Evolutionary conservation across 2,888 invertebrate genomes (phyloP), one percentile per base, ranked within the genome.

Genomic region (Argyra leucocephala): DNA sequence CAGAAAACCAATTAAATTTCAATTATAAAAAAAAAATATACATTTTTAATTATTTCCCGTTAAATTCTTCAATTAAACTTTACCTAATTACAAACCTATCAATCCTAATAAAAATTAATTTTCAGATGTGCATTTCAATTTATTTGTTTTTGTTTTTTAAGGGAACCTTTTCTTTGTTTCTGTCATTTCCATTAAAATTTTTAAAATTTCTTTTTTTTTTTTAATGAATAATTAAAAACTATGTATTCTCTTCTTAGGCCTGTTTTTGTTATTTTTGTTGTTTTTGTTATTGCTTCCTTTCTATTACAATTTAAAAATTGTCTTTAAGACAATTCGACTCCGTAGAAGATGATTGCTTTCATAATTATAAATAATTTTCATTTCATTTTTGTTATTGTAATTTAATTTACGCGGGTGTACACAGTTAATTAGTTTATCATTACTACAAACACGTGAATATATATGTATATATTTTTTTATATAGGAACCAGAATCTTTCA

Each of bases 361-460:
- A 31, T 31, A 31, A 31, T 31, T 31, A 31, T 10, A 31, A 31
- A 31, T 31, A 31, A 2, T 48, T 48, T 48, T 48, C 15, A 15
- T 18, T 48, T 18, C 18, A 3, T 18, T 48, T 48, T 48, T 48
- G 4, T 48, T 48, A 18, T 48, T 48, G n/a, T n/a, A 15, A 48
- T 48, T 48, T 48, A 48, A 48, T 48, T 48, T 48, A 23, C 59
- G 59, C 23, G 59, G 23, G 59, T 59, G 23, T 59, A 57, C 10
- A 59, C 23, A 24, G 68, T 72, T 73, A 72, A 72, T 75, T 73
- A 74, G 73, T 73, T 70, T 70, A 74, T 76, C 76, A 76, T 78
- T 77, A 78, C 76, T 75, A 74, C 73, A 77, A 78, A 77, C 78
- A 78, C 76, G 78, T 78, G 59, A 59, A 23, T 23, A 59, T 7